Evolutionary conservation across 2,113 vertebrate species (phyloP).

Genomic region (Malurus cyaneus): DNA sequence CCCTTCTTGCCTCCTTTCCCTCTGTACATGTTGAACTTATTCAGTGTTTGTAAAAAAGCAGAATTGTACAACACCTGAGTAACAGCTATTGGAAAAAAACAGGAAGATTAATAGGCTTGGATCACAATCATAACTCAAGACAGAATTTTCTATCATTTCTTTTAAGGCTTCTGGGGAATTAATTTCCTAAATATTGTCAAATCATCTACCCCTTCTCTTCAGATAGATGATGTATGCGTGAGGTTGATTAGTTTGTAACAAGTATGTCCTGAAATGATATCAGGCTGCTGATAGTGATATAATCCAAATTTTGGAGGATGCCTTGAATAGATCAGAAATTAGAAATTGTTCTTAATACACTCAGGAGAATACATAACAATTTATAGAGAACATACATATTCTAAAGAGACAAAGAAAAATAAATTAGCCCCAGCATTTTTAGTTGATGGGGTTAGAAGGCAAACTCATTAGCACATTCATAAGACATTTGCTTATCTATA

Average conservation of each 20-base stretch:
- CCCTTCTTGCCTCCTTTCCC: neutral
- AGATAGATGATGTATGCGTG: neutral
- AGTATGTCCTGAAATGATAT: neutral
- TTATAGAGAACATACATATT: neutral
- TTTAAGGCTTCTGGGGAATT: neutral
- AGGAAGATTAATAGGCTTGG: neutral
- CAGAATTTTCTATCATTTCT: neutral
- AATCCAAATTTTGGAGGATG: neutral
- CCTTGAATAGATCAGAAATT: neutral
- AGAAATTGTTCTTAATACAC: neutral
- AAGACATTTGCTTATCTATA: slow-evolving; percentile 30
- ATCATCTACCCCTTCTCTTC: neutral
- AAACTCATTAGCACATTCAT: slow-evolving; percentile 46
- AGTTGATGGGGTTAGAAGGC: slow-evolving; percentile 12
- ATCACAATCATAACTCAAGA: neutral
- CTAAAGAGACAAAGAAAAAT: slow-evolving; percentile 1
- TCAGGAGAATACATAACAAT: neutral
- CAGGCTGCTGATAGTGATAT: neutral
- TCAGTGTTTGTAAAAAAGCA: neutral
- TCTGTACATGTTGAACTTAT: neutral
- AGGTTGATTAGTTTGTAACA: neutral
- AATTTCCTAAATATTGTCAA: neutral
- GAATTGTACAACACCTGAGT: neutral
- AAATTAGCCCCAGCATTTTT: neutral
- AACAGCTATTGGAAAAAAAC: neutral